These are phyloP conservation scores for Macrobrachium rosenbergii DNA, from an alignment of 1,140 invertebrate genomes.

Conservation along the genomic window DNA sequence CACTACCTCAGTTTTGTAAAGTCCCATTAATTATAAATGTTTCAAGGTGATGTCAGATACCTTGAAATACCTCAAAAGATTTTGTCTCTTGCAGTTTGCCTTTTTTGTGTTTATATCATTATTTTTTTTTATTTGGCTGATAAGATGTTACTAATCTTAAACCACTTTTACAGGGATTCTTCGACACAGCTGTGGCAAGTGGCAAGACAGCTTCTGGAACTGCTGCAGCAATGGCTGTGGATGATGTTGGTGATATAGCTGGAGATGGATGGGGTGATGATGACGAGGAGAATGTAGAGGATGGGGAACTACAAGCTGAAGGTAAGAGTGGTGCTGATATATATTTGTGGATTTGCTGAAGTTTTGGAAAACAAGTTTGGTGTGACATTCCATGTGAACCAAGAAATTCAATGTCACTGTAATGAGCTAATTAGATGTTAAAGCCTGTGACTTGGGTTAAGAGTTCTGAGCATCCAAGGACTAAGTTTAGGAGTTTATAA, in stretches of 20 bases:
- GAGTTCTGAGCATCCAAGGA: too few relatives aligned
- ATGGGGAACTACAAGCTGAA: conserved; percentile 71
- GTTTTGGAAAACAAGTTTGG: conserved; percentile 61
- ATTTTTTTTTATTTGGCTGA: not conserved
- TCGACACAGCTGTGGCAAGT: conserved; percentile 77
- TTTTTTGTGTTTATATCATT: conserved; percentile 1
- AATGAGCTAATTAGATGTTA: too few relatives aligned
- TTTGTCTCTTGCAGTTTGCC: not conserved
- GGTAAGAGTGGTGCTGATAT: conserved; percentile 63
- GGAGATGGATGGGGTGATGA: conserved; percentile 85
- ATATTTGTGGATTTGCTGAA: conserved; percentile 71
- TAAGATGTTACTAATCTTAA: not conserved
- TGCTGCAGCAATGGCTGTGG: conserved; percentile 68
- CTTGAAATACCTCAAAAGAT: not conserved
- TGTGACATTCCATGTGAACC: too few relatives aligned
- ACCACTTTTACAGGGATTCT: conserved; percentile 76
- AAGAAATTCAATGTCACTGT: too few relatives aligned
- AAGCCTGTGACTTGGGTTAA: too few relatives aligned
- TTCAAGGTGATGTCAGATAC: too few relatives aligned
- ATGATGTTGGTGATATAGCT: conserved; percentile 76
- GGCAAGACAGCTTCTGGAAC: conserved; percentile 67
- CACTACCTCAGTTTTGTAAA: too few relatives aligned
- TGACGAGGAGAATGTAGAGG: conserved; percentile 69
- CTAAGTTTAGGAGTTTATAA: too few relatives aligned
- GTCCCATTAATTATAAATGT: too few relatives aligned